Conservation (phyloP, 1,140 invertebrate genomes). For the Oedothorax gibbosus region DNA sequence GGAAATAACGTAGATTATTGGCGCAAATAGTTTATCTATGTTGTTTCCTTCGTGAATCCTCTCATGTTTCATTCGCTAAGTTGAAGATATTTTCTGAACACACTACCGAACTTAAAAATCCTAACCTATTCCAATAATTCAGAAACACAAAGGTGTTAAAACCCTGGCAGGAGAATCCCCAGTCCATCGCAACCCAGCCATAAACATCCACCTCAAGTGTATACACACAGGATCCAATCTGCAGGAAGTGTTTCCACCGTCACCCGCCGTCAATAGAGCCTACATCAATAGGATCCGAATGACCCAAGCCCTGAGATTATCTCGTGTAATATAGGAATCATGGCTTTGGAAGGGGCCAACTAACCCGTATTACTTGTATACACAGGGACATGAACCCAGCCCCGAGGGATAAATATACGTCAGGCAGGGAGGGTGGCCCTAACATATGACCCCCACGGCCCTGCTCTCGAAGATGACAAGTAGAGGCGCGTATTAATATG, state of each 20-base stretch:
- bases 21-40: no score
- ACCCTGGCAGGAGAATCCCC: no score
- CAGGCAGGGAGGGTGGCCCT: conserved; percentile 53
- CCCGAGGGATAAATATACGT: conserved; percentile 61
- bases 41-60: no score
- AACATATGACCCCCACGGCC: conserved; percentile 58
- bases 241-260: conserved; percentile 14
- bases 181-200: neutral
- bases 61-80: no score
- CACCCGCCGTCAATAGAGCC: conserved; percentile 49
- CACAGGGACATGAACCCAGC: conserved; percentile 48
- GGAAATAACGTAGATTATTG: no score
- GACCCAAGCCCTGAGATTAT: conserved; percentile 40
- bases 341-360: conserved; percentile 35
- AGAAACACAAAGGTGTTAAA: no score
- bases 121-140: no score
- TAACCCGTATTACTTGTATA: conserved; percentile 61
- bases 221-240: conserved; percentile 19
- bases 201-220: neutral
- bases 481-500: conserved; percentile 61
- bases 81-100: no score
- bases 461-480: conserved; percentile 56
- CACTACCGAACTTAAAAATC: no score
- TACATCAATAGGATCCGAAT: conserved; percentile 46
- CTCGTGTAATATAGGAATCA: conserved; percentile 60